phyloP scores from a whole-genome alignment of 92 coral and sea anemone genomes.

The Zoanthus sansibaricus region DNA sequence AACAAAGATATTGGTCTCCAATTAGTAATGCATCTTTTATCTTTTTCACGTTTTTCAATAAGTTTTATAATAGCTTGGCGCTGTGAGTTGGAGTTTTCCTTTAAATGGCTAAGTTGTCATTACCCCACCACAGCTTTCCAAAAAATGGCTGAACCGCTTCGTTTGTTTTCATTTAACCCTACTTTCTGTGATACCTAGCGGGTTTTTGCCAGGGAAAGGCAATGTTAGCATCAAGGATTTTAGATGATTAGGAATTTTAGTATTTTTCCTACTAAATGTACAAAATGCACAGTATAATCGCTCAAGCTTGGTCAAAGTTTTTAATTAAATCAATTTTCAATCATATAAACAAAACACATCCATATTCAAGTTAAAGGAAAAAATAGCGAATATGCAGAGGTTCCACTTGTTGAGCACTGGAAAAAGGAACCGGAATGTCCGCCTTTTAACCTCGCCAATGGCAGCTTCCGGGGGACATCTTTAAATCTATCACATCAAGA shows the following conservation, averaged over 20 bases:
- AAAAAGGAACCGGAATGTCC: slow-evolving; percentile 34
- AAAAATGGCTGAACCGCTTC: neutral
- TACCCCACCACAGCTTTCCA: neutral
- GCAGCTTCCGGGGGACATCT: slow-evolving; percentile 15
- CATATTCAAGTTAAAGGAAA: neutral
- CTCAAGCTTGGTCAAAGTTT: neutral
- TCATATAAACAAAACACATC: neutral
- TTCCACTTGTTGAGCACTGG: slow-evolving; percentile 39
- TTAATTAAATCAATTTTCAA: neutral
- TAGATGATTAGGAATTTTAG: too few relatives aligned
- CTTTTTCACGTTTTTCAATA: too few relatives aligned
- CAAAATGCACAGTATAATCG: neutral
- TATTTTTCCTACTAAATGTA: too few relatives aligned
- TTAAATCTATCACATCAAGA: neutral
- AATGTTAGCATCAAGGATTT: too few relatives aligned
- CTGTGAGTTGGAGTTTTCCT: too few relatives aligned
- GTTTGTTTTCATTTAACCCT: neutral
- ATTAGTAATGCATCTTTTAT: too few relatives aligned
- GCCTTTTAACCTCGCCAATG: neutral
- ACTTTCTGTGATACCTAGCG: neutral
- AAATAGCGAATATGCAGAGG: slow-evolving; percentile 15
- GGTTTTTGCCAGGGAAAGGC: neutral
- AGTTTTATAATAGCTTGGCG: too few relatives aligned
- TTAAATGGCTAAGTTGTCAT: too few relatives aligned
- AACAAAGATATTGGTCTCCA: too few relatives aligned